Percentiles rank a stretch among this genome's conserved stretches.
Conservation (phyloP, 2,113 vertebrate species). For the Campylomormyrus tamandua region DNA sequence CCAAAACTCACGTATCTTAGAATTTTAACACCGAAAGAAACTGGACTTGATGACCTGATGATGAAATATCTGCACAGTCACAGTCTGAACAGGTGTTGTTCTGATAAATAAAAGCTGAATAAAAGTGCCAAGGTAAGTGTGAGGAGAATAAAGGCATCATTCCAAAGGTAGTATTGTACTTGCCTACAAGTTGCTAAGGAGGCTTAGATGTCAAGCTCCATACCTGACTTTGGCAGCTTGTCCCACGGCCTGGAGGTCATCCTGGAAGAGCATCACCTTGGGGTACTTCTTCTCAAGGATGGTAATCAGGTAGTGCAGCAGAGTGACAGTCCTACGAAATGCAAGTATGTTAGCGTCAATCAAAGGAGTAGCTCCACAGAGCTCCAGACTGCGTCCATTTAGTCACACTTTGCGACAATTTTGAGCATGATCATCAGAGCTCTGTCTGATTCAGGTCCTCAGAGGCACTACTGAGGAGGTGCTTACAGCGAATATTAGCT, state of each 20-base stretch:
- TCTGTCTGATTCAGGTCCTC: no score
- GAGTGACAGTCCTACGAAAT: conserved; percentile 81
- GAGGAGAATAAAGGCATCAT: neutral
- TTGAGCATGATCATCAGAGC: no score
- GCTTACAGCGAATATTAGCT: no score
- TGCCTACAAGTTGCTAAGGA: neutral
- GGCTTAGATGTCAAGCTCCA: conserved; percentile 12
- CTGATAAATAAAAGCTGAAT: neutral
- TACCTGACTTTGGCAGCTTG: conserved; percentile 98
- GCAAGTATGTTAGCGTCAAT: neutral
- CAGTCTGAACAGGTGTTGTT: neutral
- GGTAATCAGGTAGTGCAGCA: conserved; percentile 97
- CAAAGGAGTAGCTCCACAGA: no score
- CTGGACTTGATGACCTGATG: neutral
- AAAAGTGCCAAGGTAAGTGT: neutral
- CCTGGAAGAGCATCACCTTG: conserved; percentile 79
- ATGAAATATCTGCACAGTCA: neutral
- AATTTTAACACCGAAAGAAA: neutral
- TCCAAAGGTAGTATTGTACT: neutral
- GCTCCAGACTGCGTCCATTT: no score
- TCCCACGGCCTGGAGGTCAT: conserved; percentile 76
- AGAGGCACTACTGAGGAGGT: no score
- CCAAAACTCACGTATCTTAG: neutral
- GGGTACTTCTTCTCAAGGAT: conserved; percentile 97
- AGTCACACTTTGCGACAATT: no score